A percentile compares a stretch with the other conserved stretches of the same genome.
Evolutionary conservation across 2,888 invertebrate genomes (phyloP).

Genomic region (Mesodorylaimus sp.): DNA sequence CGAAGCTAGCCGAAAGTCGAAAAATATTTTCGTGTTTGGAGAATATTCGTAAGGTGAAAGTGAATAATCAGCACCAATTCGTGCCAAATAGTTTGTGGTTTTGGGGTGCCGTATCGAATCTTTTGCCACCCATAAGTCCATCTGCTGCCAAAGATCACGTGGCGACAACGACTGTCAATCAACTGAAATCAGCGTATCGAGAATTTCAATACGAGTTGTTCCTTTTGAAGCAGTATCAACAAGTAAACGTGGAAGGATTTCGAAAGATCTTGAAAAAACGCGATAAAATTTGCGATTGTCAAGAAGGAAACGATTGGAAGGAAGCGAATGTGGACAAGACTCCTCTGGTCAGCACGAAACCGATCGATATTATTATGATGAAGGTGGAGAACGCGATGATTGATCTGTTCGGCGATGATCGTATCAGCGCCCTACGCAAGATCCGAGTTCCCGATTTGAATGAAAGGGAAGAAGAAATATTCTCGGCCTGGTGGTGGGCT

Average conservation of each 20-base stretch:
- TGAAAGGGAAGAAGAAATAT: no score
- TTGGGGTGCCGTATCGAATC: no score
- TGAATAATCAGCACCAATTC: no score
- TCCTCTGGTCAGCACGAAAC: not conserved
- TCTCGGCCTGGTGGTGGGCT: no score
- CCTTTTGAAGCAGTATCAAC: slow-evolving; percentile 29
- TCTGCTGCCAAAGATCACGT: no score
- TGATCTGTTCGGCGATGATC: no score
- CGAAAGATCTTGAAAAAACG: not conserved
- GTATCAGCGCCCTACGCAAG: slow-evolving; percentile 87
- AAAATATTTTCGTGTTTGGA: no score
- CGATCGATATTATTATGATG: slow-evolving; percentile 28
- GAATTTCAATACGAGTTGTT: slow-evolving; percentile 36
- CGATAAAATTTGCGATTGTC: not conserved
- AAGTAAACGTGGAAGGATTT: not conserved
- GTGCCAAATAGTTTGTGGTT: no score
- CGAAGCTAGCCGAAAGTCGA: slow-evolving; percentile 91
- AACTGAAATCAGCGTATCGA: slow-evolving; percentile 34
- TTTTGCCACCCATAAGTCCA: no score
- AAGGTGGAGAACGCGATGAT: slow-evolving; percentile 52
- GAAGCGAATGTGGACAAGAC: not conserved
- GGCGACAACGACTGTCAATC: slow-evolving; percentile 14
- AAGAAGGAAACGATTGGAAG: not conserved
- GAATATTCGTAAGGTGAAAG: no score
- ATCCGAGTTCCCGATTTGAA: slow-evolving; percentile 31